Evolutionary conservation across 2,888 invertebrate genomes (phyloP).

Genomic region (Eupithecia insigniata): DNA sequence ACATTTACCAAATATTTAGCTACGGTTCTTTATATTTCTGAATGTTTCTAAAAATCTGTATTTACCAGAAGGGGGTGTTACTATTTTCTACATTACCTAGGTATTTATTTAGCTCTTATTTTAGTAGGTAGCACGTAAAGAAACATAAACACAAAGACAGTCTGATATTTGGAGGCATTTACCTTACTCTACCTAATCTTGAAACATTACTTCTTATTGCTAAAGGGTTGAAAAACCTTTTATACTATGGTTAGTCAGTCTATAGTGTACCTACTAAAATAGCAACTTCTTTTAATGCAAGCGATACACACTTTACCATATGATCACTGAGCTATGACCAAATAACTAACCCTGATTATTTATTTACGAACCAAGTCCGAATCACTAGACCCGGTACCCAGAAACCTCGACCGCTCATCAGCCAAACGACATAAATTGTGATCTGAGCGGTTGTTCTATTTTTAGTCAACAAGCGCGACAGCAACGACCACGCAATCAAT

Average conservation of each 20-base stretch:
- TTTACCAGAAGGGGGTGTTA: neutral
- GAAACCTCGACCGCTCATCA: slow-evolving; percentile 42
- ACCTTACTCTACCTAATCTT: neutral
- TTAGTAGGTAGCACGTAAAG: neutral
- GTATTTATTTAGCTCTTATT: neutral
- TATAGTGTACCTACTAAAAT: neutral
- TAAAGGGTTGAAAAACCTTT: neutral
- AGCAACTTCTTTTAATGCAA: neutral
- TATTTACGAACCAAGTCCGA: neutral
- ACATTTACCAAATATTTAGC: neutral
- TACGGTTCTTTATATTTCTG: neutral
- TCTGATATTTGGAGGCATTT: neutral
- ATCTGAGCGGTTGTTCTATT: slow-evolving; percentile 70
- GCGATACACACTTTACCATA: neutral
- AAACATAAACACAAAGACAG: neutral
- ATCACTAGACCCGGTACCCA: neutral
- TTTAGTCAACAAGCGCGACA: slow-evolving; percentile 73
- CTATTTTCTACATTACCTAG: neutral
- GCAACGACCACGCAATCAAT: slow-evolving; percentile 76
- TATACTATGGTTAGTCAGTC: neutral
- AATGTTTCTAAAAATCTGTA: neutral
- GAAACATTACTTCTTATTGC: neutral
- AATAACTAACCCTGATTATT: neutral
- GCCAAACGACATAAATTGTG: slow-evolving; percentile 61
- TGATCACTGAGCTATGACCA: neutral